Evolutionary conservation across 2,888 invertebrate genomes (phyloP).

Genomic region (Acanthosepion esculentum): DNA sequence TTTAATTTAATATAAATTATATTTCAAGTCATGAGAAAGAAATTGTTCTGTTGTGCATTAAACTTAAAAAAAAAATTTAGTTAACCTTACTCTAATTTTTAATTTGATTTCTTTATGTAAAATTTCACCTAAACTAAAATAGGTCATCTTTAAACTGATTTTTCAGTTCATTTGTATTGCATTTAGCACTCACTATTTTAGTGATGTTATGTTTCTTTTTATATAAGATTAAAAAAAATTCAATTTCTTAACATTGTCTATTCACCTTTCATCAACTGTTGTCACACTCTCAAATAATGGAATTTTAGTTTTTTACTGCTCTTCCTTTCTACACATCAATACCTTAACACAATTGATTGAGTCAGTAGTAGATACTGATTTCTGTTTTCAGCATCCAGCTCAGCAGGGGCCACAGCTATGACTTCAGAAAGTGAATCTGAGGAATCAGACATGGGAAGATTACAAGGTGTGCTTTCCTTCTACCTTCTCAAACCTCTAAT

Average conservation of each 20-base stretch:
- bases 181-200: not conserved
- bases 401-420: slow-evolving; percentile 67
- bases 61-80: not conserved
- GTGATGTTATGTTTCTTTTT: not conserved
- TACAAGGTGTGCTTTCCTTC: slow-evolving; percentile 79
- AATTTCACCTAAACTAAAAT: not conserved
- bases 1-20: not conserved
- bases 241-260: not conserved
- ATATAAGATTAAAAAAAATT: not conserved
- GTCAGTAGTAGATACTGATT: slow-evolving; percentile 39
- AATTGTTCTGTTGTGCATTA: not conserved
- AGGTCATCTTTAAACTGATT: not conserved
- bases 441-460: slow-evolving; percentile 94
- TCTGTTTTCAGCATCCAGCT: slow-evolving; percentile 59
- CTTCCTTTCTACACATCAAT: slow-evolving; percentile 14
- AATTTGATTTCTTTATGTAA: not conserved
- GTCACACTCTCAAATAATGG: not conserved
- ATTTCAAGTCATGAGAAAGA: not conserved
- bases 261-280: slow-evolving; percentile 8
- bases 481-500: slow-evolving; percentile 33
- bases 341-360: not conserved
- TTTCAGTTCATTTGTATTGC: not conserved
- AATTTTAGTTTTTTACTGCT: slow-evolving; percentile 1
- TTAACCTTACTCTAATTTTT: not conserved
- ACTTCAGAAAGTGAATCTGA: slow-evolving; percentile 78